phyloP scores from a whole-genome alignment of 2,797 vertebrate genomes.

The Syngnathus acus region DNA sequence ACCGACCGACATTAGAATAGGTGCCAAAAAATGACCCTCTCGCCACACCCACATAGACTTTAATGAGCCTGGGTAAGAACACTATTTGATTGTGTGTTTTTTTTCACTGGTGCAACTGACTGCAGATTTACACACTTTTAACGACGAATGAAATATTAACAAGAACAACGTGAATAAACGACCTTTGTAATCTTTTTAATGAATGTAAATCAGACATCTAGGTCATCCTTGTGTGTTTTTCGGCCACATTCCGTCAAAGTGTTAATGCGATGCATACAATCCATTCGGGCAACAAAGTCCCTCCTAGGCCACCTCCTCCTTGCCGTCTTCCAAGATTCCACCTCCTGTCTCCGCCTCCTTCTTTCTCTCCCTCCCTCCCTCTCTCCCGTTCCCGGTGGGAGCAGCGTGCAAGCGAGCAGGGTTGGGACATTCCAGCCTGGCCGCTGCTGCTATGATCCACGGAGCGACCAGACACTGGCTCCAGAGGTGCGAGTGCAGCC shows the following conservation, averaged over 20 bases:
- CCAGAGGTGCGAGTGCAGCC: constrained; percentile 60
- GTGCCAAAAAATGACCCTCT: not conserved
- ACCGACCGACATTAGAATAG: not conserved
- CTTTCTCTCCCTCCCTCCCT: constrained; percentile 11
- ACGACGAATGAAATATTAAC: not conserved
- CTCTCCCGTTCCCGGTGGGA: constrained; percentile 13
- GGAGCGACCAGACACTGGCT: constrained; percentile 70
- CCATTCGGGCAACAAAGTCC: not conserved
- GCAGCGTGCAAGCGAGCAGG: not conserved
- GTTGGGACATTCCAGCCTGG: constrained; percentile 15
- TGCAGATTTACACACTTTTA: not conserved
- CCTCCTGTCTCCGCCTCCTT: constrained; percentile 11
- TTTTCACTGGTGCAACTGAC: not conserved
- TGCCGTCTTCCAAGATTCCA: constrained; percentile 1
- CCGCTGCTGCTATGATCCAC: constrained; percentile 65
- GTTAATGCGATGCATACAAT: not conserved
- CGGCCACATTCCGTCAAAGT: not conserved
- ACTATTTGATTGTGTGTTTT: not conserved
- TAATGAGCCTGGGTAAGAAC: not conserved
- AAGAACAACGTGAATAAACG: not conserved
- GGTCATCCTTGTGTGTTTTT: not conserved
- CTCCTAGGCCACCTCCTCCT: not conserved
- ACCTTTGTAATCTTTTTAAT: not conserved
- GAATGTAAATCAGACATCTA: not conserved
- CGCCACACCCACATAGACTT: not conserved